Conservation (phyloP, 64 coral and sea anemone genomes). For the Porites australiensis region DNA sequence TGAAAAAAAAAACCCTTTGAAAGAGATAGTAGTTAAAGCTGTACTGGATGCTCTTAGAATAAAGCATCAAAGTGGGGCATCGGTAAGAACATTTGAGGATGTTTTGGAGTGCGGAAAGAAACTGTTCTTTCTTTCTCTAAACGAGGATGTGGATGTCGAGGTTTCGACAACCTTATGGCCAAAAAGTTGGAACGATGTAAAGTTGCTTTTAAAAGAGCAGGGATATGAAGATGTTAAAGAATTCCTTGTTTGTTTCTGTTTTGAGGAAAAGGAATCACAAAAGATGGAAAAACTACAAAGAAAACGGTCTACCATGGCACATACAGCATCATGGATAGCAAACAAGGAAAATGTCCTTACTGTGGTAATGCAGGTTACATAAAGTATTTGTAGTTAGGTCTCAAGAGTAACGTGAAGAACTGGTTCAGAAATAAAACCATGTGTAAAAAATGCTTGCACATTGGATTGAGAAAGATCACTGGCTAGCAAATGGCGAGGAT, state of each 20-base stretch:
- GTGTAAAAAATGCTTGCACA: no score
- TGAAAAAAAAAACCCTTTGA: no score
- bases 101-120: constrained; percentile 71
- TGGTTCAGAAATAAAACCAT: constrained; percentile 50
- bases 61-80: constrained; percentile 38
- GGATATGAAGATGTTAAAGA: constrained; percentile 72
- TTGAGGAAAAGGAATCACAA: constrained; percentile 23
- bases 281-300: constrained; percentile 18
- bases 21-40: no score
- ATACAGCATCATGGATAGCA: constrained; percentile 71
- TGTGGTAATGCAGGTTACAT: constrained; percentile 61
- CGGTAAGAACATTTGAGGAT: constrained; percentile 62
- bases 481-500: no score
- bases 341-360: constrained; percentile 46
- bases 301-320: constrained; percentile 65
- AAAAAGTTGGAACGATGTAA: constrained; percentile 74
- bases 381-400: constrained; percentile 71
- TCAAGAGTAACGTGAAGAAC: constrained; percentile 67
- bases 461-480: no score
- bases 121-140: constrained; percentile 13
- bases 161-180: constrained; percentile 50
- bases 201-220: constrained; percentile 57
- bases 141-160: constrained; percentile 39
- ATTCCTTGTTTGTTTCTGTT: constrained; percentile 74
- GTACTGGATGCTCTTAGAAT: constrained; percentile 39